Evolutionary conservation across 2,888 invertebrate species (phyloP).

Genomic region (Drosophila nr. perissopoda): DNA sequence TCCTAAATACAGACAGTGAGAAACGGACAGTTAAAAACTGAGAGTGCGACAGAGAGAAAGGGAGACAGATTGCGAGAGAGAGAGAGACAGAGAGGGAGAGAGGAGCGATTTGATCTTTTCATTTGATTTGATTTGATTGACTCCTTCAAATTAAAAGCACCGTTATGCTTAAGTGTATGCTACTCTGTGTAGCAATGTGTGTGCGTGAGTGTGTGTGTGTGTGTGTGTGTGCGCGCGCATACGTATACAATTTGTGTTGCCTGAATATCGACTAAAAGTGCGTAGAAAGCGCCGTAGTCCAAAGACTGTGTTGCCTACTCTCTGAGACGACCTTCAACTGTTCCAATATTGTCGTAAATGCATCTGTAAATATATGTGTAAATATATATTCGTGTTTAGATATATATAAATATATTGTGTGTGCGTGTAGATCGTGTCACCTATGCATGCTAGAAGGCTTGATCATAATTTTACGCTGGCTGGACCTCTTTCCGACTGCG

Average conservation of each 20-base stretch:
- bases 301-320: not conserved
- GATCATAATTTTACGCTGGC: constrained; percentile 55
- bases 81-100: not conserved
- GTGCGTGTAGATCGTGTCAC: constrained; percentile 12
- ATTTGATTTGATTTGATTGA: constrained; percentile 68
- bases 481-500: constrained; percentile 45
- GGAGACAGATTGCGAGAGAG: not conserved
- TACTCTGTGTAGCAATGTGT: not conserved
- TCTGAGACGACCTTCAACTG: not conserved
- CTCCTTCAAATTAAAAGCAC: constrained; percentile 70
- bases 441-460: constrained; percentile 48
- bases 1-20: not conserved
- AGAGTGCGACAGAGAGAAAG: not conserved
- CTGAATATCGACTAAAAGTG: constrained; percentile 9
- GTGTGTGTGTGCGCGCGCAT: not conserved
- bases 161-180: constrained; percentile 60
- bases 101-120: constrained; percentile 44
- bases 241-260: not conserved
- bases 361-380: not conserved
- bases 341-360: not conserved
- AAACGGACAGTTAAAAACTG: not conserved
- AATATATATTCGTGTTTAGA: not conserved
- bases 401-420: not conserved
- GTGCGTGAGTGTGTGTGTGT: not conserved
- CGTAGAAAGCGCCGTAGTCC: not conserved